Base-by-base conservation (phyloP, 1,140 invertebrate genomes). In the Kradibia gibbosae region DNA sequence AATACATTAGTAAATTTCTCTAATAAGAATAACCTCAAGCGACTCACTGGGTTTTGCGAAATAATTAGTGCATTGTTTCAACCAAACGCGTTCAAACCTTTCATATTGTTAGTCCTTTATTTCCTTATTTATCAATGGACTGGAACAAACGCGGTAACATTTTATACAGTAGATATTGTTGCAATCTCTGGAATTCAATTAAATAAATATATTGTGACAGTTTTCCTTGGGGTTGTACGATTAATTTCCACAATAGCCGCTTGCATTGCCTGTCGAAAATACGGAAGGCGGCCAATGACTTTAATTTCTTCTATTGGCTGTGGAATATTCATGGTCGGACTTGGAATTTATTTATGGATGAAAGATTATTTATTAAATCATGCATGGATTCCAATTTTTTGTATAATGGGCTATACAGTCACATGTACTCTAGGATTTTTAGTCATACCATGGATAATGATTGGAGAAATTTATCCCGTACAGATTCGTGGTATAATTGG, bases 121-220 rank as follows among this genome's bases (percentile, higher is more conserved):
- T 95, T 96, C 88, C 90, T 95, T 78, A 94, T 95, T 71, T 95
- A 95, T 86, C 95, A 95, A 85, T 95, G 94, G 91, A 94, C 94
- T 45, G 95, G 95, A 0, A 94, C 95, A 3, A 95, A 96, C 85
- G 94, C 94, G 4, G 92, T 96, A 28, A 96, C 96, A 25, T 97
- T 96, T 84, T 96, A 96, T 84, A 94, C 95, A 0, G 94, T 95
- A 8, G 93, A 95, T 82, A 95, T 97, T 5, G 96, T 96, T 88
- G 89, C 94, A 85, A 91, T 92, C 55, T 93, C 94, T 2, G 94
- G 94, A 4, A 91, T 93, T 1, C 89, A 90, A 3, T 89, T 94
- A 20, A 91, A 95, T 82, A 94, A 94, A 65, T 93, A 94, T 79
- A 86, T 92, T 67, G 92, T 94, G 8, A 94, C 95, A 1, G 94